A percentile compares a stretch with the other conserved stretches of the same genome.
These are phyloP conservation scores for Luidia sarsii DNA, from an alignment of 53 echinoderm and acorn worm genomes.

Conservation along the genomic window DNA sequence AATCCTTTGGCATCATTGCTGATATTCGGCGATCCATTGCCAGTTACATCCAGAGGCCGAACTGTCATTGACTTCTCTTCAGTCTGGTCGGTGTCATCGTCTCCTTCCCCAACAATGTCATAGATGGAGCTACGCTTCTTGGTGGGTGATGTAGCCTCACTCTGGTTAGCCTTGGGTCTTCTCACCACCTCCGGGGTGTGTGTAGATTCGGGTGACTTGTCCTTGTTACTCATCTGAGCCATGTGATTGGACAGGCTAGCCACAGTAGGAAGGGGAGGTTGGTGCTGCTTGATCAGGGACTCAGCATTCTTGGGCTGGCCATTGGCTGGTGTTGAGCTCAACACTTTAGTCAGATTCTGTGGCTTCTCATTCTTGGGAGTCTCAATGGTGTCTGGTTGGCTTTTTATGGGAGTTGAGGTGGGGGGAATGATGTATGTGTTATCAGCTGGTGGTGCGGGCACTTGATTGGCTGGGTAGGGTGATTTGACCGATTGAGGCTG, in stretches of 20 bases:
- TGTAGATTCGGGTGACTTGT: not conserved
- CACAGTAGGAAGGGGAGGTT: constrained; percentile 32
- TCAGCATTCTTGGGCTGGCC: constrained; percentile 30
- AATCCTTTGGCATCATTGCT: constrained; percentile 70
- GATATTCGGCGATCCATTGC: constrained; percentile 15
- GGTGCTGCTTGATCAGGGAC: constrained; percentile 35
- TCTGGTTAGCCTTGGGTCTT: constrained; percentile 13
- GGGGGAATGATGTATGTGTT: constrained; percentile 47
- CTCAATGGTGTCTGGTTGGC: constrained; percentile 2
- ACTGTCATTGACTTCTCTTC: constrained; percentile 53
- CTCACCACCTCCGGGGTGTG: not conserved
- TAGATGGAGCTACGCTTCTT: constrained; percentile 66
- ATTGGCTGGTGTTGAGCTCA: constrained; percentile 49
- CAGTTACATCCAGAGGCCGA: constrained; percentile 58
- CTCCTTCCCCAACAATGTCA: constrained; percentile 67
- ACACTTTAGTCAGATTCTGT: constrained; percentile 22
- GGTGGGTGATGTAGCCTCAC: constrained; percentile 45
- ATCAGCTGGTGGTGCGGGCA: constrained; percentile 9
- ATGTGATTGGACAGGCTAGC: constrained; percentile 51
- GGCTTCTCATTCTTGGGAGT: constrained; percentile 20
- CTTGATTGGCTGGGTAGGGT: constrained; percentile 45
- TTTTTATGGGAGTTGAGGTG: constrained; percentile 50
- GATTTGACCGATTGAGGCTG: constrained; percentile 28
- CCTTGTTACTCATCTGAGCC: constrained; percentile 29
- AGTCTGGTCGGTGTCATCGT: constrained; percentile 5